Evolutionary conservation across 2,888 invertebrate species (phyloP), one percentile per base, ranked within the genome.

Genomic region (Standfussiana lucernea): DNA sequence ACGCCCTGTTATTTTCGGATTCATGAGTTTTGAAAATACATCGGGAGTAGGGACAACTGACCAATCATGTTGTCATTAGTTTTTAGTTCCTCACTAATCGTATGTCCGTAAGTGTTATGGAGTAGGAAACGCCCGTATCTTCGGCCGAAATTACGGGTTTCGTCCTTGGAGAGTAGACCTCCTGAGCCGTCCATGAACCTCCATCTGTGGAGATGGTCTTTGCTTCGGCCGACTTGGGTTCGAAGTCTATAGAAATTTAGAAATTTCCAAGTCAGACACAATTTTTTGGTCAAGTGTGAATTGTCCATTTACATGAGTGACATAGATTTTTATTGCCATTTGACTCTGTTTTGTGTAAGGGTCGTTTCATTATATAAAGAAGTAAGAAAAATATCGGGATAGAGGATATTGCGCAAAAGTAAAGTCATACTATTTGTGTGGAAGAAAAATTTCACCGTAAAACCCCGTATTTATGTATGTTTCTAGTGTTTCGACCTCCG

Each of bases 401-500:
- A 56, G 28, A 2, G n/a, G 15, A 28, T 28, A 15, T 28, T 28
- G 28, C 5, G 53, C 0, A 28, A 15, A 56, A 50, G 50, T 50
- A 21, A 21, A 21, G 8, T n/a, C 10, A n/a, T 10, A 47, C 21
- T 24, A 50, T n/a, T 50, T n/a, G n/a, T 11, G 3, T 21, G 21
- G 21, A 45, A 45, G 45, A 45, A 45, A 45, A 45, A 10, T 32
- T 32, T 59, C 21, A 4, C 21, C 59, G 21, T 21, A 59, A 32
- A 8, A 21, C 8, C 6, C 13, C 21, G 21, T 59, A 32, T 59
- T 18, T 21, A n/a, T 40, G 2, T 69, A 15, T 8, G 15, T 56
- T 83, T 77, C 6, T 83, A 96, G 96, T 96, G 95, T 79, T 95
- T 96, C 82, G 93, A 95, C 84, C 84, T 93, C 5, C 81, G 86